phyloP scores from a whole-genome alignment of 1,140 invertebrate genomes.

The Drosophila sucinea region DNA sequence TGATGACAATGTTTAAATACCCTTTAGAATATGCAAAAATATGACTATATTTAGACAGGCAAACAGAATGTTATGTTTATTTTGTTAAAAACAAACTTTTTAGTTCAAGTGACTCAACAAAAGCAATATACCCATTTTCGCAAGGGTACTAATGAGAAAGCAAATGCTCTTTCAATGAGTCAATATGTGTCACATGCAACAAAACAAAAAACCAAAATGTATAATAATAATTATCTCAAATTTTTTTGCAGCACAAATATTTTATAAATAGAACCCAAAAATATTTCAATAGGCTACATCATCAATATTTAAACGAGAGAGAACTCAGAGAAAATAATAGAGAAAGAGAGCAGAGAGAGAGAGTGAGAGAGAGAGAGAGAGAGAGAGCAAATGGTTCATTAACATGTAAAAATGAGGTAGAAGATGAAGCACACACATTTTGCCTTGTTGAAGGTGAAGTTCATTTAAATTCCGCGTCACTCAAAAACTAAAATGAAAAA shows the following conservation, averaged over 20 bases:
- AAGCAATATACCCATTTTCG: not conserved
- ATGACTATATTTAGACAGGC: too few species aligned
- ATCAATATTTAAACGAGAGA: not conserved
- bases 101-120: not conserved
- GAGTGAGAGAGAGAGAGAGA: not conserved
- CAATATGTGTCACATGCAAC: slow-evolving; percentile 65
- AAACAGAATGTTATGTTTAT: too few species aligned
- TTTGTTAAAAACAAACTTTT: too few species aligned
- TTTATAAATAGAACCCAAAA: slow-evolving; percentile 53
- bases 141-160: slow-evolving; percentile 17
- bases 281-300: slow-evolving; percentile 26
- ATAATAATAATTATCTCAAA: slow-evolving; percentile 49
- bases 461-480: slow-evolving; percentile 78
- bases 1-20: too few species aligned
- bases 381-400: slow-evolving; percentile 55
- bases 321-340: not conserved
- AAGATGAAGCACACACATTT: slow-evolving; percentile 53
- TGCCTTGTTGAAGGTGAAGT: slow-evolving; percentile 66
- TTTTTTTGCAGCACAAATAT: slow-evolving; percentile 27
- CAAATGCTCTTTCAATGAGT: slow-evolving; percentile 62
- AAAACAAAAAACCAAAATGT: slow-evolving; percentile 14
- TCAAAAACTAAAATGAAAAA: slow-evolving; percentile 38
- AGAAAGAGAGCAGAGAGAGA: not conserved
- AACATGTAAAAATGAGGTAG: slow-evolving; percentile 64
- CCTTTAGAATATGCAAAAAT: too few species aligned